phyloP scores from a whole-genome alignment of 2,797 vertebrate species.

The Mormyrops attenuatus region DNA sequence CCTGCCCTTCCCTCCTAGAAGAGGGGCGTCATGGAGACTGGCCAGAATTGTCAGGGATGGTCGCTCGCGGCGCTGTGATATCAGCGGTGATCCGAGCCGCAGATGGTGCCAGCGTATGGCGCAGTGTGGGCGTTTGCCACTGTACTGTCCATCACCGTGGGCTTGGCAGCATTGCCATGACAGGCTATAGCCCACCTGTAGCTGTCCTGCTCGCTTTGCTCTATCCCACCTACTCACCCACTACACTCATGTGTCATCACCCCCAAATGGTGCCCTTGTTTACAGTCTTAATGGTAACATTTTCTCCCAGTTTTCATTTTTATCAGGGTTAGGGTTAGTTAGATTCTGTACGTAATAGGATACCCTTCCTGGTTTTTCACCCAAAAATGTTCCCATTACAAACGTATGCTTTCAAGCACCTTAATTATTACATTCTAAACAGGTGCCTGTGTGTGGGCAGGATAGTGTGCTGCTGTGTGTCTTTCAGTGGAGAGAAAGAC shows the following conservation, averaged over 20 bases:
- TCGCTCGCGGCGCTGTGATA: conserved; percentile 1
- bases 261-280: neutral
- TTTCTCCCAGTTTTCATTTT: neutral
- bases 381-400: neutral
- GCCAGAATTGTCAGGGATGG: conserved; percentile 7
- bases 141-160: neutral
- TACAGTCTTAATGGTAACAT: neutral
- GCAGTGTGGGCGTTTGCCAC: conserved; percentile 10
- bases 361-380: neutral
- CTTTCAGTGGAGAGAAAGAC: neutral
- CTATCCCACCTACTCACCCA: neutral
- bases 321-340: neutral
- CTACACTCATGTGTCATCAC: neutral
- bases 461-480: neutral
- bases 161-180: neutral
- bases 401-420: neutral
- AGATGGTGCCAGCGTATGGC: conserved; percentile 17
- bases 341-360: neutral
- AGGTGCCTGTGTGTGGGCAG: neutral
- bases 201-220: neutral
- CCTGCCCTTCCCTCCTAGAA: neutral
- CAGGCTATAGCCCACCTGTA: neutral
- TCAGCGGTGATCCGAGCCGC: conserved; percentile 9
- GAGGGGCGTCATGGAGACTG: neutral
- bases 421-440: neutral